Evolutionary conservation across 53 echinoderm and acorn worm species (phyloP), one percentile per base, ranked within the genome.

Genomic region (Crossaster papposus): DNA sequence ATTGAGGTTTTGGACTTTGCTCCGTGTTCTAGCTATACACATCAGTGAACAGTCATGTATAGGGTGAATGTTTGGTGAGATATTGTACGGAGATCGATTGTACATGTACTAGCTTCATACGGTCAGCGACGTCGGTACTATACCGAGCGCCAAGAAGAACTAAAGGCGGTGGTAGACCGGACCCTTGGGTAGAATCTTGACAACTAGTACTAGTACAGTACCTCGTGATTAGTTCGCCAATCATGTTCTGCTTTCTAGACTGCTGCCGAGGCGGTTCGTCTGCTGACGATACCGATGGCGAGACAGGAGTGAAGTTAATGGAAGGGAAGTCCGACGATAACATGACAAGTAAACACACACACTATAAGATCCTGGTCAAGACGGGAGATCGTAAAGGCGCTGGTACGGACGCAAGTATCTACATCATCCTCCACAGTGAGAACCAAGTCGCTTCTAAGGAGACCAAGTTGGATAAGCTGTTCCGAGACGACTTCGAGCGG

Each of bases 311-410:
- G 26, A 65, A 35, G 24, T 37, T 83, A 70, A 70, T 28, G 32
- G 44, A 83, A 12, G 15, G 65, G 13, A 28, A 10, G 4, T 83
- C 83, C 12, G 77, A 33, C 0, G 75, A 75, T 33, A 64, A 79
- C 52, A 18, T 72, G 8, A 35, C 38, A 3, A 64, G 58, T 2
- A 58, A 14, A 14, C 85, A 85, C 85, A 72, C 85, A 73, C 36
- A 91, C 58, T 91, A 81, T 35, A 81, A 77, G n/a, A 84, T 93
- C 52, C 38, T 62, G 24, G 94, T 94, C 33, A 78, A 83, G 68
- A 91, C 94, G 4, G 94, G 94, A 23, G 94, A 94, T 83, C 81
- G 70, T 17, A 89, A 83, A 31, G 94, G 94, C 14, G 52, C 81
- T 10, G 91, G 91, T 6, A 91, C 91, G n/a, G 89, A 94, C 33